Conservation (phyloP, 35 echinoderm and acorn worm genomes). For the Holothuria glaberrima region DNA sequence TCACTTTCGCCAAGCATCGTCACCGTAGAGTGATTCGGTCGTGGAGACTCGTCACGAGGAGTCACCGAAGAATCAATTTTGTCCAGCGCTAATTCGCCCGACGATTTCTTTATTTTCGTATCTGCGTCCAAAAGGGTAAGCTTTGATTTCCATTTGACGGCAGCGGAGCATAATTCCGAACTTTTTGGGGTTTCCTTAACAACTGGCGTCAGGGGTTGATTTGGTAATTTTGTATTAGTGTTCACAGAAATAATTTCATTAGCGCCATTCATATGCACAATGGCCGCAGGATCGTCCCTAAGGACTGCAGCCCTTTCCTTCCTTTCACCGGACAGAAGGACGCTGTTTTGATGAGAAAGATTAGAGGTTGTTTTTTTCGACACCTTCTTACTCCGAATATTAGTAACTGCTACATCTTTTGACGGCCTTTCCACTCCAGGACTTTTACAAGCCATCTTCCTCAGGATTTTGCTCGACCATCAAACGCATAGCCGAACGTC, state of each 20-base stretch:
- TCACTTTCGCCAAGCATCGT: background rate
- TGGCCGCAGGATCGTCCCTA: background rate
- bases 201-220: background rate
- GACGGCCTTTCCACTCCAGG: too few species aligned
- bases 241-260: background rate
- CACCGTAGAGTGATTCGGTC: conserved; percentile 5
- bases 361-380: too few species aligned
- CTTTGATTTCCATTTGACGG: conserved; percentile 38
- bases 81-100: background rate
- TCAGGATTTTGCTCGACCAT: too few species aligned
- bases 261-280: background rate
- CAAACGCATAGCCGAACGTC: too few species aligned
- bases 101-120: background rate
- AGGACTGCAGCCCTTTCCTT: background rate
- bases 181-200: background rate
- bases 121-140: background rate
- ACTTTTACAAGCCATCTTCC: too few species aligned
- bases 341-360: background rate
- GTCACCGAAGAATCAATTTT: conserved; percentile 27
- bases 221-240: background rate
- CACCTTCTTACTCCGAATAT: too few species aligned
- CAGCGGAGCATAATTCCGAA: conserved; percentile 24
- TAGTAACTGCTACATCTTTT: too few species aligned
- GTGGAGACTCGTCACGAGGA: background rate
- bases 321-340: background rate